Percentiles rank a stretch among this genome's conserved stretches.
These are phyloP conservation scores for Eueides isabella DNA, from an alignment of 1,140 invertebrate species.

Conservation along the genomic window DNA sequence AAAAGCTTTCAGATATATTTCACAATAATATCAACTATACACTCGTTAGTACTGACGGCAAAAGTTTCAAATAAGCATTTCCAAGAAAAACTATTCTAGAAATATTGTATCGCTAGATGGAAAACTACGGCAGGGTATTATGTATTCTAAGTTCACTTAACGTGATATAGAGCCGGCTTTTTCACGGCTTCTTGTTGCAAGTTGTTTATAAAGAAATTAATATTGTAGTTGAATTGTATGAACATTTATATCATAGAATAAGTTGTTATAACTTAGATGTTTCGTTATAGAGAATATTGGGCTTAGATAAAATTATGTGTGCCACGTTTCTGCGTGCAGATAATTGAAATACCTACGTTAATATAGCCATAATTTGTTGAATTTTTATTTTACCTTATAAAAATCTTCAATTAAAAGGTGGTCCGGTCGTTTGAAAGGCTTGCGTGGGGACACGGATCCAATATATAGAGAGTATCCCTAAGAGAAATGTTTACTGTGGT, in stretches of 20 bases:
- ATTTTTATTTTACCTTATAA: no score
- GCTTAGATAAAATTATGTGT: background rate
- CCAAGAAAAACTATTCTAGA: slow-evolving; percentile 5
- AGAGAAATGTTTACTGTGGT: no score
- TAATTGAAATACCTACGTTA: no score
- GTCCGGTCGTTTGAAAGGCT: no score
- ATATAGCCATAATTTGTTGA: no score
- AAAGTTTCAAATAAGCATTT: slow-evolving; percentile 4
- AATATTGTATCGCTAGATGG: background rate
- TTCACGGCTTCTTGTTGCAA: background rate
- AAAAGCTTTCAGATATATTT: slow-evolving; percentile 6
- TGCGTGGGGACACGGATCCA: no score
- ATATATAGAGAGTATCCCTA: no score
- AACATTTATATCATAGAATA: no score
- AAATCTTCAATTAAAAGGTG: no score
- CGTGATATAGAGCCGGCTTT: slow-evolving; percentile 3
- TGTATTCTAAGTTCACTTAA: background rate
- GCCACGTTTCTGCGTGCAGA: no score
- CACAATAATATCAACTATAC: background rate
- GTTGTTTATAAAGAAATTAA: background rate
- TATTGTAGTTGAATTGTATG: background rate
- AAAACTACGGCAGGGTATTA: slow-evolving; percentile 3
- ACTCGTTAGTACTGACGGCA: background rate
- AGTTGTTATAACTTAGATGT: no score
- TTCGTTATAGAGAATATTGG: no score